Percentiles rank a stretch among this genome's conserved stretches.
Conservation (phyloP, 2,797 vertebrate species). For the Lutjanus campechanus region DNA sequence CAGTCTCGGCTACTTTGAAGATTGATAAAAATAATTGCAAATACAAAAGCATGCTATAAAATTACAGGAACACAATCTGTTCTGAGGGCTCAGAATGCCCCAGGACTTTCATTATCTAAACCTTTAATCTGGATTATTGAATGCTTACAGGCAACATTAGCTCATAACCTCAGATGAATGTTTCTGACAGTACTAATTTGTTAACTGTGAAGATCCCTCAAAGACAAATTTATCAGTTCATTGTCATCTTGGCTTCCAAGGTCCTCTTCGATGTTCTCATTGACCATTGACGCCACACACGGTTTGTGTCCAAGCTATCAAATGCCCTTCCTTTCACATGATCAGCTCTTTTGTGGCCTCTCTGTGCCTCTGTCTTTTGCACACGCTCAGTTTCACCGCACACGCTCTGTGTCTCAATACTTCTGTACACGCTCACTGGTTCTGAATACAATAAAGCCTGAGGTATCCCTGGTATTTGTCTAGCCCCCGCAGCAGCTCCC, state of each 20-base stretch:
- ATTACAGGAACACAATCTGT: conserved; percentile 3
- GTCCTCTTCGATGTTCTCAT: conserved; percentile 39
- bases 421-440: conserved; percentile 61
- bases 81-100: conserved; percentile 4
- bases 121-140: conserved; percentile 54
- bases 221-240: conserved; percentile 38
- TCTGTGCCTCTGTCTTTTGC: conserved; percentile 43
- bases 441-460: conserved; percentile 74
- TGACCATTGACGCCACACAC: conserved; percentile 28
- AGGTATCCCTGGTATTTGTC: conserved; percentile 90
- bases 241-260: conserved; percentile 28
- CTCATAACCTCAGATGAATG: conserved; percentile 41
- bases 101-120: conserved; percentile 48
- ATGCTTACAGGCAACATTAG: conserved; percentile 47
- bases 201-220: conserved; percentile 19
- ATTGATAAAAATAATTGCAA: neutral
- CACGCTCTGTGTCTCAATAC: conserved; percentile 46
- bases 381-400: conserved; percentile 66
- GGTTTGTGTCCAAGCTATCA: conserved; percentile 44
- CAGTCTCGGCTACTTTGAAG: neutral
- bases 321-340: conserved; percentile 53
- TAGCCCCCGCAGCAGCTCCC: conserved; percentile 85
- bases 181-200: conserved; percentile 32
- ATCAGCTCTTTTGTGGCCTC: conserved; percentile 61
- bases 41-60: neutral